phyloP scores from a whole-genome alignment of 2,113 vertebrate species.

The Hyperopisus bebe region DNA sequence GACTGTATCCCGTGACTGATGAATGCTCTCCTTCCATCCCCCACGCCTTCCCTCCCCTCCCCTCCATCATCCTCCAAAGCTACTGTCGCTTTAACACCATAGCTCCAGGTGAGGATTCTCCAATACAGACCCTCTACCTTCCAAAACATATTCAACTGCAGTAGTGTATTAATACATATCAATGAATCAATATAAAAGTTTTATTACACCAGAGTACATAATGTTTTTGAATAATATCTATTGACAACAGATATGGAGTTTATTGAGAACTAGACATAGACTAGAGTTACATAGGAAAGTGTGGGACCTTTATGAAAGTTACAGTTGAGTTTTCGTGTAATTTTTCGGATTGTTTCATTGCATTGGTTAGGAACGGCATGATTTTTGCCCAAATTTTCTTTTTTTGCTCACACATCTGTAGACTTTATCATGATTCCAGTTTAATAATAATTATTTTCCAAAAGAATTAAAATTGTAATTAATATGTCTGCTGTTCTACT shows the following conservation, averaged over 20 bases:
- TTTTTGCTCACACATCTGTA: not conserved
- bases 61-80: conserved; percentile 43
- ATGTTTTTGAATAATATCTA: not conserved
- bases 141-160: not conserved
- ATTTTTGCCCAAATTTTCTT: not conserved
- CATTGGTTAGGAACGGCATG: not conserved
- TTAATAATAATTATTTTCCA: not conserved
- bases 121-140: not conserved
- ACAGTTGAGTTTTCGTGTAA: not conserved
- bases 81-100: conserved; percentile 19
- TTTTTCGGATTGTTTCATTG: not conserved
- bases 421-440: not conserved
- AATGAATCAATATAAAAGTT: not conserved
- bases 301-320: not conserved
- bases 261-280: not conserved
- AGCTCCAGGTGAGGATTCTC: not conserved
- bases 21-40: conserved; percentile 47
- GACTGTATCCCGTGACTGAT: conserved; percentile 45
- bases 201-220: not conserved
- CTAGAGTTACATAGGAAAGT: not conserved
- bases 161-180: not conserved
- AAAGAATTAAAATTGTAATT: not conserved
- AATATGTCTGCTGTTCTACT: not conserved
- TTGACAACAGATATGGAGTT: not conserved
- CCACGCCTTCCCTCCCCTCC: not conserved